Percentiles rank a stretch among this genome's conserved stretches.
Evolutionary conservation across 37 sponge, comb jelly and placozoan genomes (phyloP).

Genomic region (Spongia lamella): DNA sequence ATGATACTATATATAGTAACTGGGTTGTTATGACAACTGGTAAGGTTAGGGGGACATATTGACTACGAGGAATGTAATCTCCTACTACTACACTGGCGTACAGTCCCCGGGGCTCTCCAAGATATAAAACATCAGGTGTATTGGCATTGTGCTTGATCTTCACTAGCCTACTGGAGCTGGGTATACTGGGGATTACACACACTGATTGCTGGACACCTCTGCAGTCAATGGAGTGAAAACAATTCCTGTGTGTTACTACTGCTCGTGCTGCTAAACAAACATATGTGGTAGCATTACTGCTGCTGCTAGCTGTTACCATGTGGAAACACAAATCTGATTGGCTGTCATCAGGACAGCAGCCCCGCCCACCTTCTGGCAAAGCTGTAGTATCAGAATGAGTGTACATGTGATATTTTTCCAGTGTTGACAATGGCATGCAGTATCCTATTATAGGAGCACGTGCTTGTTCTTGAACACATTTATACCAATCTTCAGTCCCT

Average conservation of each 20-base stretch:
- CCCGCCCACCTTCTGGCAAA: slow-evolving; percentile 43
- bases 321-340: slow-evolving; percentile 69
- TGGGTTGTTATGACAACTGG: slow-evolving; percentile 76
- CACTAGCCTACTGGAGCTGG: slow-evolving; percentile 39
- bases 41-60: slow-evolving; percentile 51
- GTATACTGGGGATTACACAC: slow-evolving; percentile 71
- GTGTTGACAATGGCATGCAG: slow-evolving; percentile 53
- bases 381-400: slow-evolving; percentile 7
- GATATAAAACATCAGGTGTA: slow-evolving; percentile 66
- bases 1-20: slow-evolving; percentile 73
- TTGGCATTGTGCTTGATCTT: slow-evolving; percentile 66
- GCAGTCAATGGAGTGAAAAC: slow-evolving; percentile 72
- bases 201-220: slow-evolving; percentile 12
- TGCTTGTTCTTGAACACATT: slow-evolving; percentile 50
- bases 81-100: slow-evolving; percentile 41
- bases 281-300: slow-evolving; percentile 1
- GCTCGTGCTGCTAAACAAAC: slow-evolving; percentile 74
- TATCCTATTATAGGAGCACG: slow-evolving; percentile 52
- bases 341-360: slow-evolving; percentile 60
- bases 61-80: slow-evolving; percentile 55
- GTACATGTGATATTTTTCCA: slow-evolving; percentile 27
- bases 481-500: slow-evolving; percentile 49
- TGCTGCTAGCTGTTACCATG: not conserved
- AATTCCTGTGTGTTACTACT: slow-evolving; percentile 27
- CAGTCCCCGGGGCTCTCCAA: slow-evolving; percentile 75